These are phyloP conservation scores for Thyatira batis DNA, from an alignment of 2,888 invertebrate genomes.

Conservation along the genomic window DNA sequence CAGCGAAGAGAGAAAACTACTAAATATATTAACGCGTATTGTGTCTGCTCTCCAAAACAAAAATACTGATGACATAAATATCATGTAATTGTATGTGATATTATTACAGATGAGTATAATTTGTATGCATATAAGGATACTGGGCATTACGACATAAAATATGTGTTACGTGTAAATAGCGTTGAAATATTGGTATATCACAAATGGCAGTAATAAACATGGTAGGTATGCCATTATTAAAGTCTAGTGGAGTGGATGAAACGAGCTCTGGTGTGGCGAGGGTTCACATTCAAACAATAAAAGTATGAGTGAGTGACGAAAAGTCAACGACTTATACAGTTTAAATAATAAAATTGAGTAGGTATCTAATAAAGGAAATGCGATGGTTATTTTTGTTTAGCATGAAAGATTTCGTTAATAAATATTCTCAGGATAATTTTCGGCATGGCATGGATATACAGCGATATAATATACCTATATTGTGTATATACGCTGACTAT, in stretches of 20 bases:
- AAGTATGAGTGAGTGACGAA: too few species aligned
- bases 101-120: not conserved
- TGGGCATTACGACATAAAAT: not conserved
- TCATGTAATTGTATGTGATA: not conserved
- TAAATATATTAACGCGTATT: not conserved
- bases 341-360: too few species aligned
- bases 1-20: not conserved
- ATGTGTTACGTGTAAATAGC: not conserved
- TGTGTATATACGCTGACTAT: too few species aligned
- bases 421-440: too few species aligned
- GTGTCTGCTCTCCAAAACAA: not conserved
- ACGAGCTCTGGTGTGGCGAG: conserved; percentile 8
- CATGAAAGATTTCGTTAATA: too few species aligned
- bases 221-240: conserved; percentile 15
- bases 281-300: conserved; percentile 13
- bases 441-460: too few species aligned
- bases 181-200: conserved; percentile 12
- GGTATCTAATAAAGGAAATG: too few species aligned
- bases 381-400: too few species aligned
- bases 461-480: too few species aligned
- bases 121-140: not conserved
- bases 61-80: not conserved
- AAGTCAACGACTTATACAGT: too few species aligned
- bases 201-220: conserved; percentile 17
- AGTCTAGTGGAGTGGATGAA: too few species aligned